Evolutionary conservation across 2,113 vertebrate genomes (phyloP), one percentile per base, ranked within the genome.

Genomic region (Bufo bufo): DNA sequence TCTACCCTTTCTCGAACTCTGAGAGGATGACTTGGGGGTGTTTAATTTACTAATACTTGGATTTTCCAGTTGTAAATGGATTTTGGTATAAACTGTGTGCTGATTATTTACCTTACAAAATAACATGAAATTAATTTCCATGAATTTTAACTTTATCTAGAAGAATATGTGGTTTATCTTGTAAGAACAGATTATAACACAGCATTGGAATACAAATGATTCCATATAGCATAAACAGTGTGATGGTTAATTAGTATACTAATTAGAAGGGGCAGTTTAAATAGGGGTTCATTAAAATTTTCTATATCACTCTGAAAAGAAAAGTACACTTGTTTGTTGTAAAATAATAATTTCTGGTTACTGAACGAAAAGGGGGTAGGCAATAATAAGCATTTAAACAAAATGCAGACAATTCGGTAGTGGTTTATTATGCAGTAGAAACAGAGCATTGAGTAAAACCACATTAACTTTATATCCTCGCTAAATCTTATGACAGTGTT

Each of bases 341-440:
- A 13, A 71, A 71, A 71, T 66, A 23, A 45, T 45, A 47, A 8
- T 0, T 17, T 47, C 7, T 74, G 6, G 43, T 47, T 47, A 74
- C 45, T 47, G 5, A 19, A 17, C 14, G 16, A 74, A 74, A 47
- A 19, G 33, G 13, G 5, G 14, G 23, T 11, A 47, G 19, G 43
- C 14, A 74, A 17, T 50, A n/a, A 52, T 12, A 52, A 7, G 45
- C 10, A 0, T 56, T 23, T 23, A 78, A n/a, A 12, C 4, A 56
- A 23, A 78, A 78, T 9, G 6, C 12, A 23, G 50, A 59, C 23
- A 80, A 10, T 81, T 81, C 61, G 3, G 16, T 17, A 45, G 16
- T 80, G n/a, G 6, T 33, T 79, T 16, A 33, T 23, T 80, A 59
- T 80, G 52, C n/a, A 80, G n/a, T 43, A 43, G 52, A 80, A 80